Conservation (phyloP, 2,888 invertebrate genomes). For the Pseudococcus longispinus region DNA sequence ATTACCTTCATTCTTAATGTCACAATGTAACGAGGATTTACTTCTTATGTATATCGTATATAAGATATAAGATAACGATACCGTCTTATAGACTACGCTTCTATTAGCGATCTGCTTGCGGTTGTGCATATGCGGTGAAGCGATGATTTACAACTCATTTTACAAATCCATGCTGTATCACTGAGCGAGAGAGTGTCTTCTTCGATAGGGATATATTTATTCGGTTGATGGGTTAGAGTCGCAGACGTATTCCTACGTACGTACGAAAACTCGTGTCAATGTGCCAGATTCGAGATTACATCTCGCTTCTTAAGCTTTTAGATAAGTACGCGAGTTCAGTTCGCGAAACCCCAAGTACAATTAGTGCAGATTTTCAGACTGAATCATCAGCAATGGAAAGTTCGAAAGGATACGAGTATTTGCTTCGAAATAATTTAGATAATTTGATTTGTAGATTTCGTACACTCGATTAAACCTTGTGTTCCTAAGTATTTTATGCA, state of each 20-base stretch:
- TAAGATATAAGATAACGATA: neutral
- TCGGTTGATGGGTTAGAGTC: neutral
- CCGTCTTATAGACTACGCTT: neutral
- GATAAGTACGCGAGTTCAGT: neutral
- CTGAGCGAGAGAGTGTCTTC: neutral
- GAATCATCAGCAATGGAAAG: neutral
- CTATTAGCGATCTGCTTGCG: neutral
- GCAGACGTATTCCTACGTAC: too few species aligned
- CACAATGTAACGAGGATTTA: neutral
- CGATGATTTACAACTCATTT: slow-evolving; percentile 19
- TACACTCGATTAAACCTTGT: neutral
- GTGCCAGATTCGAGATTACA: neutral
- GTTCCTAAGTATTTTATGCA: neutral
- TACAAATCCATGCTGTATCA: neutral
- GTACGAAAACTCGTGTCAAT: neutral
- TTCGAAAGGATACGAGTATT: neutral
- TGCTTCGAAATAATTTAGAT: neutral
- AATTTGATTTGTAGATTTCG: neutral
- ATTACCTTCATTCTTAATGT: slow-evolving; percentile 10
- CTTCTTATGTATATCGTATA: neutral
- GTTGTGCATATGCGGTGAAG: neutral
- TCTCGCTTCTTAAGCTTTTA: neutral
- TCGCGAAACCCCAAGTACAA: neutral
- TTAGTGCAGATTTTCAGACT: neutral
- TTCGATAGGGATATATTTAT: neutral